A percentile compares a stretch with the other conserved stretches of the same genome.
Evolutionary conservation across 2,113 vertebrate species (phyloP).

Genomic region (Odocoileus hemionus): DNA sequence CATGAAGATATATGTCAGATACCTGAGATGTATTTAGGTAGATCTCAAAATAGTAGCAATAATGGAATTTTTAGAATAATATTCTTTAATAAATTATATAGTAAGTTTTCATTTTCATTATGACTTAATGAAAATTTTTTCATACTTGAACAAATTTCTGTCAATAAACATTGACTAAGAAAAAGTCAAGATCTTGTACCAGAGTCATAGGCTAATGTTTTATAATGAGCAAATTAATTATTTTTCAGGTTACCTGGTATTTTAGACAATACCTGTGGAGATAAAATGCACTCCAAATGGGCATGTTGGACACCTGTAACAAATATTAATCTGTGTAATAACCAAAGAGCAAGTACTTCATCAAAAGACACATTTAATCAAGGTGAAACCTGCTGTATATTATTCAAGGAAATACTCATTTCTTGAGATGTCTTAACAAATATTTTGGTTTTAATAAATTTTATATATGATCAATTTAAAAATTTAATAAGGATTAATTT

Average conservation of each 20-base stretch:
- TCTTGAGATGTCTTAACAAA: background rate
- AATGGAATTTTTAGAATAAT: background rate
- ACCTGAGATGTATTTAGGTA: background rate
- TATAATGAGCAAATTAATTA: background rate
- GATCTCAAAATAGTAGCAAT: background rate
- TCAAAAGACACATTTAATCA: slow-evolving; percentile 8
- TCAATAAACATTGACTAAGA: slow-evolving; percentile 9
- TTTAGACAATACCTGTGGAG: slow-evolving; percentile 61
- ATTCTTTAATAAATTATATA: background rate
- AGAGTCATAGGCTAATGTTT: slow-evolving; percentile 12
- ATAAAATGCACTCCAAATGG: slow-evolving; percentile 59
- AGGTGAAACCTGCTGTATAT: slow-evolving; percentile 67
- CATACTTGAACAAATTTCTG: background rate
- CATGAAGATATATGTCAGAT: background rate
- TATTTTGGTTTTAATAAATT: background rate
- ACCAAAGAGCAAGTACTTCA: slow-evolving; percentile 42
- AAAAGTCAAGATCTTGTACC: background rate
- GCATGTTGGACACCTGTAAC: slow-evolving; percentile 74
- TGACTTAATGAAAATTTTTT: background rate
- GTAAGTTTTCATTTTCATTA: slow-evolving; percentile 4
- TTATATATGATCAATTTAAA: background rate
- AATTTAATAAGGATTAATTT: slow-evolving; percentile 29
- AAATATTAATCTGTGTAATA: slow-evolving; percentile 59
- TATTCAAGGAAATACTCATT: background rate
- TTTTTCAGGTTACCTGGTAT: slow-evolving; percentile 75